phyloP scores from a whole-genome alignment of 2,113 vertebrate genomes.

The Hoplias malabaricus region DNA sequence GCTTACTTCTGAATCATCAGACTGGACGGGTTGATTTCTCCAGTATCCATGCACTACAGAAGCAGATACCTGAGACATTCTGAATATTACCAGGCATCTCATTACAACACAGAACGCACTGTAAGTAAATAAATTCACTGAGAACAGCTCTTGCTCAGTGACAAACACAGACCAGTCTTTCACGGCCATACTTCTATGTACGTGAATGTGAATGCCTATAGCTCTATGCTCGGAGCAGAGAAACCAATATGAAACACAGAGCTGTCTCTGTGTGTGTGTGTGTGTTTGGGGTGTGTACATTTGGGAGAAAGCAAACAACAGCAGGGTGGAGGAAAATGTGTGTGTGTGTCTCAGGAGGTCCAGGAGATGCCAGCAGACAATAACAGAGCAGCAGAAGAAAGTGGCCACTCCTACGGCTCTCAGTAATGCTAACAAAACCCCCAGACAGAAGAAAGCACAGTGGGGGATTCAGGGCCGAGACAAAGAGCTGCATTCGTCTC shows the following conservation, averaged over 20 bases:
- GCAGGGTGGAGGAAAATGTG: constrained; percentile 9
- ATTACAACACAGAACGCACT: neutral
- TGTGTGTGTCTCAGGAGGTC: neutral
- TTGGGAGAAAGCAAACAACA: constrained; percentile 12
- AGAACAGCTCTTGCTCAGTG: neutral
- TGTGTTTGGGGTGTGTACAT: constrained; percentile 3
- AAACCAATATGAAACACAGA: neutral
- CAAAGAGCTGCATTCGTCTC: neutral
- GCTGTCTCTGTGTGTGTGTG: constrained; percentile 1
- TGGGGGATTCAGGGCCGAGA: neutral
- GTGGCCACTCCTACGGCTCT: neutral
- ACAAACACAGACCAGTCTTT: constrained; percentile 24
- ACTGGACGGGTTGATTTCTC: no score
- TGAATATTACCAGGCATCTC: no score
- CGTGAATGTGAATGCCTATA: constrained; percentile 16
- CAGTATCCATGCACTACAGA: no score
- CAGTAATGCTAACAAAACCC: neutral
- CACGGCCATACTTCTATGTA: neutral
- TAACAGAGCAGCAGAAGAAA: neutral
- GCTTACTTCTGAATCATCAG: no score
- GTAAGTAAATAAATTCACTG: neutral
- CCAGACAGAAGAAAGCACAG: neutral
- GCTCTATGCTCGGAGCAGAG: neutral
- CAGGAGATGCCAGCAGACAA: constrained; percentile 5
- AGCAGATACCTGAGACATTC: no score